Conservation (phyloP, 1,140 invertebrate species). For the Ectropis grisescens region DNA sequence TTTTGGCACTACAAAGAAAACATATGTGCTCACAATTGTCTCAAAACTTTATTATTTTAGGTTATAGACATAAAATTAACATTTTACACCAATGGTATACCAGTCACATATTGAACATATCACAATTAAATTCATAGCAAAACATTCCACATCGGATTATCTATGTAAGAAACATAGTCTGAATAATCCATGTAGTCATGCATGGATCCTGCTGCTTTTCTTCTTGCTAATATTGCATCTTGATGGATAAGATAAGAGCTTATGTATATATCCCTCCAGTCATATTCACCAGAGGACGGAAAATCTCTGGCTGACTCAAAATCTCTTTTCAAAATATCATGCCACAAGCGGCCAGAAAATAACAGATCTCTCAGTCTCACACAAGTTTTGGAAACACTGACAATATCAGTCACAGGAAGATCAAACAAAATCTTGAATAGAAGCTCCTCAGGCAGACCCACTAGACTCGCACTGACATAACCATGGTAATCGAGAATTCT, state of each 20-base stretch:
- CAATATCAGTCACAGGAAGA: conserved; percentile 27
- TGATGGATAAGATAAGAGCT: conserved; percentile 16
- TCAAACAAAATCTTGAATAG: conserved; percentile 33
- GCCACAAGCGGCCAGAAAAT: conserved; percentile 38
- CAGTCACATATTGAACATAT: no score
- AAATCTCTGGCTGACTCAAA: conserved; percentile 20
- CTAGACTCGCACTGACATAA: conserved; percentile 47
- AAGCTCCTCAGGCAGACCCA: conserved; percentile 53
- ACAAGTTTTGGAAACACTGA: conserved; percentile 36
- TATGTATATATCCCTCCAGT: conserved; percentile 37
- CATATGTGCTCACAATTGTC: no score
- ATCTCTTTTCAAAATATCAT: conserved; percentile 39
- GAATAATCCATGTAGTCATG: conserved; percentile 33
- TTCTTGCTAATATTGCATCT: conserved; percentile 16
- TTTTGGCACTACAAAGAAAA: no score
- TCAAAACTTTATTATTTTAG: no score
- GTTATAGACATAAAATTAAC: no score
- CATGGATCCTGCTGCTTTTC: conserved; percentile 16
- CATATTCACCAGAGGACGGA: conserved; percentile 6
- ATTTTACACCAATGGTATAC: no score
- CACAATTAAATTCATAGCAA: no score
- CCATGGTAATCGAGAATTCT: conserved; percentile 39
- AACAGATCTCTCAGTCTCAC: conserved; percentile 24
- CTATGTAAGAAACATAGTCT: conserved; percentile 31
- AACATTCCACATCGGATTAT: conserved; percentile 34